Evolutionary conservation across 2,888 invertebrate genomes (phyloP).

Genomic region (Cantharis rufa): DNA sequence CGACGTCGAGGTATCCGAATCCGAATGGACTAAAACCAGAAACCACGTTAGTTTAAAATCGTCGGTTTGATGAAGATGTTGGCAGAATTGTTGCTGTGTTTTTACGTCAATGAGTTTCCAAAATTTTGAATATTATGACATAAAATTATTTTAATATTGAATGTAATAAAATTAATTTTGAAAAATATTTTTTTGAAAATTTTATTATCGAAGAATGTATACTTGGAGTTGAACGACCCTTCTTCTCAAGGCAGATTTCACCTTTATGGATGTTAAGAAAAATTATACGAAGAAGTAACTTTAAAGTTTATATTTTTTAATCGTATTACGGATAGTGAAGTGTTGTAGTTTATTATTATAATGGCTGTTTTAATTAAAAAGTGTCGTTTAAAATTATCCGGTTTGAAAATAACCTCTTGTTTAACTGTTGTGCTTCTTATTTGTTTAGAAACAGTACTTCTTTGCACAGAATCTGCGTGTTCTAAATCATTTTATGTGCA

Average conservation of each 20-base stretch:
- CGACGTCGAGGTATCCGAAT: slow-evolving; percentile 33
- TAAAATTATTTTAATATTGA: neutral
- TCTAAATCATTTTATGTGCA: slow-evolving; percentile 86
- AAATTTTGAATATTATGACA: neutral
- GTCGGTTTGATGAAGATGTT: neutral
- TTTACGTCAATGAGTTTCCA: slow-evolving; percentile 7
- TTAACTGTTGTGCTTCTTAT: slow-evolving; percentile 61
- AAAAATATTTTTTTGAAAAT: neutral
- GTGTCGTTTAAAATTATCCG: slow-evolving; percentile 44
- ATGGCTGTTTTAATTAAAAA: slow-evolving; percentile 45
- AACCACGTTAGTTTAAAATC: slow-evolving; percentile 23
- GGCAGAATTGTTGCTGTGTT: neutral
- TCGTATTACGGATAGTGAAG: slow-evolving; percentile 16
- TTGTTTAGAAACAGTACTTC: slow-evolving; percentile 61
- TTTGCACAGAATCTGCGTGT: slow-evolving; percentile 68
- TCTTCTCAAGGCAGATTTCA: slow-evolving; percentile 11
- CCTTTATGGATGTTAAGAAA: neutral
- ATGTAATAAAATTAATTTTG: neutral
- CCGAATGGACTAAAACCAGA: slow-evolving; percentile 15
- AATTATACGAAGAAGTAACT: slow-evolving; percentile 6
- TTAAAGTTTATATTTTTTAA: slow-evolving; percentile 1
- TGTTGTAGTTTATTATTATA: slow-evolving; percentile 16
- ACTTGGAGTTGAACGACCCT: slow-evolving; percentile 3
- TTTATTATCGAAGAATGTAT: neutral
- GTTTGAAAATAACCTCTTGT: slow-evolving; percentile 56